Evolutionary conservation across 2,888 invertebrate genomes (phyloP).

Genomic region (Plutella xylostella): DNA sequence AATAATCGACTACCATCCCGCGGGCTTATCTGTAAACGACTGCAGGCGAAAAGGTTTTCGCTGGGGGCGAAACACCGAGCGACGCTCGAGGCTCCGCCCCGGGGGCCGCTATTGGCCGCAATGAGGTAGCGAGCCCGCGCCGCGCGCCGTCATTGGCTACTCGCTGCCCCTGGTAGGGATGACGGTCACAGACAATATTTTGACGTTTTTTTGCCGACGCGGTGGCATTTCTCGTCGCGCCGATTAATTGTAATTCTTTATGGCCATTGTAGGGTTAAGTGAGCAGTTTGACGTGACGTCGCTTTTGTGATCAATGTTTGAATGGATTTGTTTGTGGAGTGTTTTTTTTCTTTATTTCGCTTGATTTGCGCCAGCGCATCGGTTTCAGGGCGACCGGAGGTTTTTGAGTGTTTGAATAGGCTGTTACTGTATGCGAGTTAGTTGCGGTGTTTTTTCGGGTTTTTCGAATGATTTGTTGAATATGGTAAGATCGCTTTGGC

Average conservation of each 20-base stretch:
- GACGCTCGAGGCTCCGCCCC: constrained; percentile 64
- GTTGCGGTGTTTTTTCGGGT: constrained; percentile 20
- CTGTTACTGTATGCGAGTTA: no score
- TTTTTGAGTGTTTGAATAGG: constrained; percentile 13
- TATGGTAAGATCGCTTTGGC: background rate
- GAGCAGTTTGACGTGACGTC: constrained; percentile 48
- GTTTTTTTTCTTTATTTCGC: constrained; percentile 20
- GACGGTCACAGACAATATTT: constrained; percentile 53
- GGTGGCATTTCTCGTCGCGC: constrained; percentile 61
- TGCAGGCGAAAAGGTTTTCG: constrained; percentile 68
- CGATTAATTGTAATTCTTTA: constrained; percentile 68
- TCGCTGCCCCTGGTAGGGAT: constrained; percentile 44
- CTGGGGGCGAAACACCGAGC: constrained; percentile 64
- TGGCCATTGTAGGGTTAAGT: constrained; percentile 65
- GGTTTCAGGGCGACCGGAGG: constrained; percentile 10
- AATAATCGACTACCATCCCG: constrained; percentile 69
- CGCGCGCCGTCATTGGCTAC: constrained; percentile 53
- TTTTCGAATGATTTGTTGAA: constrained; percentile 14
- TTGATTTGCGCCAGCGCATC: constrained; percentile 38
- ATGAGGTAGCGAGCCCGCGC: constrained; percentile 43
- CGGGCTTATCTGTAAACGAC: constrained; percentile 69
- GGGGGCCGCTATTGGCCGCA: constrained; percentile 55
- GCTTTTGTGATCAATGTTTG: constrained; percentile 39
- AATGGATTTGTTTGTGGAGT: constrained; percentile 26
- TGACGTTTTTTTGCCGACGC: constrained; percentile 58